A percentile compares a stretch with the other conserved stretches of the same genome.
These are phyloP conservation scores for Halcyon malimbica DNA, from an alignment of 2,113 vertebrate species.

Conservation along the genomic window DNA sequence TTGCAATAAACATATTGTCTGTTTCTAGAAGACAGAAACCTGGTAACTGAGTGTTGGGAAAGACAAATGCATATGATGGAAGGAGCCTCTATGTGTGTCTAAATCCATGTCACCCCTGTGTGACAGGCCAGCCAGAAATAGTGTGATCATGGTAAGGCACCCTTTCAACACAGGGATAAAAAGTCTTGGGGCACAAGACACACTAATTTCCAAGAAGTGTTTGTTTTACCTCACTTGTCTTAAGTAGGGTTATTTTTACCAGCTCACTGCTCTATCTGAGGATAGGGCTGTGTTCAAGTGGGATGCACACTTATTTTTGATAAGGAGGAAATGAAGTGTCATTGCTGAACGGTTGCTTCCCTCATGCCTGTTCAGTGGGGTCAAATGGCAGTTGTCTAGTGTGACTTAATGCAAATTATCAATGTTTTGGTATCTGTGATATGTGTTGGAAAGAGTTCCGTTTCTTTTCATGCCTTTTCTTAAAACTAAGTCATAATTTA, in stretches of 20 bases:
- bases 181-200: neutral
- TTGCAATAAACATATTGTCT: neutral
- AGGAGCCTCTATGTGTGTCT: neutral
- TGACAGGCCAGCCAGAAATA: neutral
- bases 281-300: neutral
- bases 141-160: rapidly evolving
- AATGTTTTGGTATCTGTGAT: neutral
- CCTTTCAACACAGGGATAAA: neutral
- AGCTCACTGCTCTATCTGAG: neutral
- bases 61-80: neutral
- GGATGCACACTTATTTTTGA: rapidly evolving
- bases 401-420: neutral
- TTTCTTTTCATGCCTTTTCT: neutral
- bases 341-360: neutral
- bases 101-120: neutral
- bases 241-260: neutral
- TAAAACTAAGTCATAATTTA: neutral
- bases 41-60: neutral
- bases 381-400: neutral
- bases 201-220: neutral
- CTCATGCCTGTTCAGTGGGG: neutral
- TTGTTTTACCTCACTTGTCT: neutral
- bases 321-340: neutral
- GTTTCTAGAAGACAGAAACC: neutral
- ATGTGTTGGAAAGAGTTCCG: neutral